phyloP scores from a whole-genome alignment of 1,140 invertebrate genomes.

The Zaprionus camerounensis region DNA sequence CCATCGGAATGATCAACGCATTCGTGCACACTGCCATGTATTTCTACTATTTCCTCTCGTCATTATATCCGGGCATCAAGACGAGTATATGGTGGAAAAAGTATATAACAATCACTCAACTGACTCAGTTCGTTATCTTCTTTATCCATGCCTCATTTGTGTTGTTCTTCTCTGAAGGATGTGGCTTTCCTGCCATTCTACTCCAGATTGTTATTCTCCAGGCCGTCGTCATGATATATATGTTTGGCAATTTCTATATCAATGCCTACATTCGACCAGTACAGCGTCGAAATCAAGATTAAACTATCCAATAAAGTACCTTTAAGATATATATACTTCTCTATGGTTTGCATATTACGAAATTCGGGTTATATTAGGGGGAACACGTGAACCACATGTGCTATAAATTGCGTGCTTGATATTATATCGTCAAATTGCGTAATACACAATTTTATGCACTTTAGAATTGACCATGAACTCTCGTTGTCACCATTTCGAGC shows the following conservation, averaged over 20 bases:
- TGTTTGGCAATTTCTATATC: constrained; percentile 93
- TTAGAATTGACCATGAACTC: not conserved
- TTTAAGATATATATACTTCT: not conserved
- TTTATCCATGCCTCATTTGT: constrained; percentile 85
- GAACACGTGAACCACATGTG: too few relatives aligned
- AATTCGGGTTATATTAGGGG: not conserved
- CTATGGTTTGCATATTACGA: not conserved
- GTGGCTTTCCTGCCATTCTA: constrained; percentile 87
- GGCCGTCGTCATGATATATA: constrained; percentile 86
- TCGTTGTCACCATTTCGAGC: not conserved
- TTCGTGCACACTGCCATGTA: constrained; percentile 93
- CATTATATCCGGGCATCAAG: constrained; percentile 87
- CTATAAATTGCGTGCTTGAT: not conserved
- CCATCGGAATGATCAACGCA: constrained; percentile 90
- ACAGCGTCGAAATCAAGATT: constrained; percentile 22
- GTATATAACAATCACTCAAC: constrained; percentile 91
- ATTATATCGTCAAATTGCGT: not conserved
- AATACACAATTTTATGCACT: not conserved
- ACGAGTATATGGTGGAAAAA: constrained; percentile 93
- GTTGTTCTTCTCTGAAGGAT: constrained; percentile 81
- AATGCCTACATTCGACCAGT: constrained; percentile 32
- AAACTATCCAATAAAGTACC: not conserved
- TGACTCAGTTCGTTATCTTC: constrained; percentile 90
- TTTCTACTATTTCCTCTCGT: constrained; percentile 89
- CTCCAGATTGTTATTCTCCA: constrained; percentile 85